Evolutionary conservation across 2,797 vertebrate genomes (phyloP), one percentile per base, ranked within the genome.

Genomic region (Leuciscus waleckii): DNA sequence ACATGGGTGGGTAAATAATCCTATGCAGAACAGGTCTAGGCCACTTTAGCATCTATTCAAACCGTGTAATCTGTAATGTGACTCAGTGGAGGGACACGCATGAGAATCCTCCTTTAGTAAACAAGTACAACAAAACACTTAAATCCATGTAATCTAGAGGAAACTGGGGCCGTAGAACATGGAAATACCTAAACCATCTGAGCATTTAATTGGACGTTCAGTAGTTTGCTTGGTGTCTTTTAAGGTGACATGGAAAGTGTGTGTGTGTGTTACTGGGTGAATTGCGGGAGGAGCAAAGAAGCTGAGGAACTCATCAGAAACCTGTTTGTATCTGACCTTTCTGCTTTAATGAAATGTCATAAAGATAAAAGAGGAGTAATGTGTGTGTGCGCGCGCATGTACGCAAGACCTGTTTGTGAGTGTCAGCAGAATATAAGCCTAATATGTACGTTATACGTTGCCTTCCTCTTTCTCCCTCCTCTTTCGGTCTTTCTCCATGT

Each of bases 301-400:
- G 58, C 84, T 86, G 86, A 84, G 81, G 69, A 73, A 76, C 78
- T 41, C 29, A 81, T 78, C 71, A 86, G 67, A 51, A 91, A 91
- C 79, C 54, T 23, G 75, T 88, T 89, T 90, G 79, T 84, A 85
- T 82, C 83, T 94, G 93, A 94, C 94, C 93, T 95, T 95, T 94
- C 80, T 79, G 67, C 39, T 91, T 92, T 93, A 94, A 94, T 95
- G 82, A 94, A 92, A 87, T 92, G 92, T 92, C 88, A 81, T 29
- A 67, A 81, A 88, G 89, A 91, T 92, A 91, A 95, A 94, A 92
- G 92, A 92, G 92, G 87, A 87, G 87, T 83, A 90, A 75, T 91
- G 69, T 71, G 73, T 69, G 83, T 85, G 81, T 56, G 54, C 67
- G 82, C 69, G 78, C 49, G 67, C 61, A 39, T 77, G 78, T 83